These are phyloP conservation scores for Schlechtendalia chinensis DNA, from an alignment of 1,140 invertebrate genomes.

Conservation along the genomic window DNA sequence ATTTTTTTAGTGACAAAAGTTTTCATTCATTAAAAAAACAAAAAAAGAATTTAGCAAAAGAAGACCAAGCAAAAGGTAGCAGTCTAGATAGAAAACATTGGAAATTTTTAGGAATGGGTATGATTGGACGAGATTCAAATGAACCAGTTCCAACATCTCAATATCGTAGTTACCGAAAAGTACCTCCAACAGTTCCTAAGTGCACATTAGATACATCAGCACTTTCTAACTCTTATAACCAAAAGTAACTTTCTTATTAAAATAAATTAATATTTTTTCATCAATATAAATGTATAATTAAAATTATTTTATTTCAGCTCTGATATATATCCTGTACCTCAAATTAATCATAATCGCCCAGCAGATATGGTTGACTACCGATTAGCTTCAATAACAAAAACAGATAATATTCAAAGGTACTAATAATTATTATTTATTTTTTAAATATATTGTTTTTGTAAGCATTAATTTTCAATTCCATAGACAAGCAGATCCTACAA, in stretches of 20 bases:
- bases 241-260: conserved; percentile 10
- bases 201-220: conserved; percentile 24
- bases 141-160: conserved; percentile 74
- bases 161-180: conserved; percentile 71
- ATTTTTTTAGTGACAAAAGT: conserved; percentile 55
- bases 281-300: not conserved
- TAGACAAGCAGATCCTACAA: conserved; percentile 23
- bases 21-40: conserved; percentile 70
- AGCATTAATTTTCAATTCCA: not conserved
- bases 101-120: conserved; percentile 61
- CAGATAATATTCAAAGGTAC: conserved; percentile 45
- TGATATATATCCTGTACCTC: conserved; percentile 43
- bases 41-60: conserved; percentile 54
- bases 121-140: conserved; percentile 60
- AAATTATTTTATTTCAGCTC: conserved; percentile 10
- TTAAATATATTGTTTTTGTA: not conserved
- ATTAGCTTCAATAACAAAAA: conserved; percentile 53
- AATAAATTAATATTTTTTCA: not conserved
- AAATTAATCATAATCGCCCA: conserved; percentile 50
- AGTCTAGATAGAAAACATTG: conserved; percentile 74
- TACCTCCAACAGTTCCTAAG: conserved; percentile 55
- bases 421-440: not conserved
- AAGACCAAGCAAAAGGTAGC: conserved; percentile 55
- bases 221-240: conserved; percentile 39
- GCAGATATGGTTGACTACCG: conserved; percentile 56